Percentiles rank a stretch among this genome's conserved stretches.
phyloP scores from a whole-genome alignment of 1,140 invertebrate genomes.

The Lysiphlebus fabarum region DNA sequence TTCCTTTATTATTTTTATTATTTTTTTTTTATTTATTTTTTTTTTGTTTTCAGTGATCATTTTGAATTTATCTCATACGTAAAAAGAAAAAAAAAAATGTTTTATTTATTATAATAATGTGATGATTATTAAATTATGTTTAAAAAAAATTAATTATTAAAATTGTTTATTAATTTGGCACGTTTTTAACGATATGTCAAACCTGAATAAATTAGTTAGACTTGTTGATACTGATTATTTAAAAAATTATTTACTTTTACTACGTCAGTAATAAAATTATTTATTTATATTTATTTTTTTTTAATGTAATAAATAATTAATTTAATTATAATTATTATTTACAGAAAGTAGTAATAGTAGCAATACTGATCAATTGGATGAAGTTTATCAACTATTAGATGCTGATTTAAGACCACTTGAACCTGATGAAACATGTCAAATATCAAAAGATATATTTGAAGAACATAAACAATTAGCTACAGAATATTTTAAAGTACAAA shows the following conservation, averaged over 20 bases:
- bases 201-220: constrained; percentile 29
- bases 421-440: constrained; percentile 71
- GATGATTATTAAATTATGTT: not conserved
- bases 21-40: no score
- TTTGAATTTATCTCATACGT: no score
- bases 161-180: no score
- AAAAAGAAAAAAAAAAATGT: no score
- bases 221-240: constrained; percentile 39
- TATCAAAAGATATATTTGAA: constrained; percentile 79
- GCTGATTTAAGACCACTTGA: constrained; percentile 74
- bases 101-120: no score
- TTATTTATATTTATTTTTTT: not conserved
- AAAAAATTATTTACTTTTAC: constrained; percentile 40
- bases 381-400: constrained; percentile 73
- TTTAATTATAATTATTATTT: constrained; percentile 12
- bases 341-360: constrained; percentile 36
- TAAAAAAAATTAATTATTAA: not conserved
- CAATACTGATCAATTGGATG: constrained; percentile 61
- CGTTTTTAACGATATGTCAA: not conserved
- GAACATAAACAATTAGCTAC: constrained; percentile 78
- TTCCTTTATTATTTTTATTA: no score
- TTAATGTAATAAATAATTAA: constrained; percentile 2
- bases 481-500: constrained; percentile 73
- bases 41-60: no score
- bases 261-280: constrained; percentile 38